These are phyloP conservation scores for Callaeas wilsoni DNA, from an alignment of 2,113 vertebrate species.

Conservation along the genomic window DNA sequence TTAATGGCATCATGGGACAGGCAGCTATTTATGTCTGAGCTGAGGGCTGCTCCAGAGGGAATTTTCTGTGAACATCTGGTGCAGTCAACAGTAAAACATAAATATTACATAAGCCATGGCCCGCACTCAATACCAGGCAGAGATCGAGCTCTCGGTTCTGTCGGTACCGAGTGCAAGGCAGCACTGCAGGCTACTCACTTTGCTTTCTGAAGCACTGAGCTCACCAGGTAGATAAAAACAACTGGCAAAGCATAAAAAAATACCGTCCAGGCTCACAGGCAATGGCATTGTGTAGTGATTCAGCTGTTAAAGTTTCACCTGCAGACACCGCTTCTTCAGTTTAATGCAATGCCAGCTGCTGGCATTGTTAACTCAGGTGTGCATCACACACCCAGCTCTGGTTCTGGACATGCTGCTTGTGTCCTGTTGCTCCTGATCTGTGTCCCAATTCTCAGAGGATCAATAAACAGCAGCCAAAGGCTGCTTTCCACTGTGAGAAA, in stretches of 20 bases:
- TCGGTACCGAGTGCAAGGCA: background rate
- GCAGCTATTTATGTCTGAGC: constrained; percentile 34
- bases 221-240: background rate
- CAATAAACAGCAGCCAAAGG: background rate
- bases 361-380: background rate
- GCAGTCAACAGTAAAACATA: constrained; percentile 36
- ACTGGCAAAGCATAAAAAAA: background rate
- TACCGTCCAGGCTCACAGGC: background rate
- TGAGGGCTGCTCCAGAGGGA: constrained; percentile 26
- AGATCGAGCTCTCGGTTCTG: background rate
- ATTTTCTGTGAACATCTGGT: constrained; percentile 36
- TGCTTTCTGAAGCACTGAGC: background rate
- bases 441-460: background rate
- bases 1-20: background rate
- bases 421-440: background rate
- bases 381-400: background rate
- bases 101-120: background rate
- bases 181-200: background rate
- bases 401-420: background rate
- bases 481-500: background rate
- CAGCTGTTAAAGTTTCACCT: background rate
- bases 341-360: background rate
- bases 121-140: background rate
- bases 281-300: background rate
- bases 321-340: background rate